Evolutionary conservation across 1,140 invertebrate genomes (phyloP), one percentile per base, ranked within the genome.

Genomic region (Drosophila eugracilis): DNA sequence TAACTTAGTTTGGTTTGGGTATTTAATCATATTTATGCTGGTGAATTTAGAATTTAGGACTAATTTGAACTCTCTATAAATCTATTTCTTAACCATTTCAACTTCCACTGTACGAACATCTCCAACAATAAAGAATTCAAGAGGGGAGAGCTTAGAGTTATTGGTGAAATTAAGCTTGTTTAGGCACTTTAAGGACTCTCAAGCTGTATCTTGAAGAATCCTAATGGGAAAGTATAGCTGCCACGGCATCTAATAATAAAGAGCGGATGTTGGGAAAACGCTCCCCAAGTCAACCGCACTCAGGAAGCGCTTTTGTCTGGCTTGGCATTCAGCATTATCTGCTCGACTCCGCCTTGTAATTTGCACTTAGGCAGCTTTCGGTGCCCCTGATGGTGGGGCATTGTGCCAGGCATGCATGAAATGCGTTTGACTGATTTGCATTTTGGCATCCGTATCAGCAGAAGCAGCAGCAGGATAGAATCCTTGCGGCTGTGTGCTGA

Each of bases 381-480:
- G 21, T 17, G 21, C 19, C 19, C 9, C 48, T 36, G 14, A 17
- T 4, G 14, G 7, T 28, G 17, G 42, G 22, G 2, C 32, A 49
- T 49, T 76, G 63, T 67, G 63, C 59, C 41, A 71, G 36, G 53
- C 69, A 84, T 78, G 79, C 78, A 84, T 83, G 75, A 75, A 84
- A 83, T 84, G 78, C 72, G 71, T 78, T 83, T 73, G 72, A 80
- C 66, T 84, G 78, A 84, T 84, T 84, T 85, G 81, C 80, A 84
- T 86, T 79, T 85, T 39, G 36, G 39, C 36, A 28, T 48, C 15
- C 39, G 69, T 21, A 22, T 14, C 60, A 48, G 55, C 53, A 48
- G n/a, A 9, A 17, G n/a, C 53, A 48, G n/a, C n/a, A 17, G n/a
- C 22, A 28, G 53, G 30, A 65, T 54, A 21, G 34, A 32, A 62